Evolutionary conservation across 2,888 invertebrate species (phyloP).

Genomic region (Erebia palarica): DNA sequence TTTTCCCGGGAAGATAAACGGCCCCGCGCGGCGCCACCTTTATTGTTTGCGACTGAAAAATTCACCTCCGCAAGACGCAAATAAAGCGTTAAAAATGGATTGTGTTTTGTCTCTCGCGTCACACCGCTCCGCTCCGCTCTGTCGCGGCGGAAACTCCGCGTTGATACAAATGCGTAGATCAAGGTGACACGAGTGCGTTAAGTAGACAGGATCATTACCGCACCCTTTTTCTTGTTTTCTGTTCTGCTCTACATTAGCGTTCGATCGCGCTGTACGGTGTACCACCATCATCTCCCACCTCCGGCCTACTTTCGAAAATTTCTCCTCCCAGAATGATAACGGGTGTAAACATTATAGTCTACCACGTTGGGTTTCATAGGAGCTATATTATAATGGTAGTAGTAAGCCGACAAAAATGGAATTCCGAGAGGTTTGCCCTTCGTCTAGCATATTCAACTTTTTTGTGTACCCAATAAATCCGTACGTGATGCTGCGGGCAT

Average conservation of each 20-base stretch:
- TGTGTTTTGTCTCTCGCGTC: not conserved
- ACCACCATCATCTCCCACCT: too few relatives aligned
- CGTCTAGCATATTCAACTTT: too few relatives aligned
- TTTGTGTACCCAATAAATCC: too few relatives aligned
- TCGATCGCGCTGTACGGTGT: too few relatives aligned
- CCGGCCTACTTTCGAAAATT: too few relatives aligned
- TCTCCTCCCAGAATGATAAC: too few relatives aligned
- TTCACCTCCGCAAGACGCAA: constrained; percentile 10
- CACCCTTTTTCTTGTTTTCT: not conserved
- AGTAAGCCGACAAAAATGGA: too few relatives aligned
- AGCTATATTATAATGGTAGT: too few relatives aligned
- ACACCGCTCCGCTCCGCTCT: not conserved
- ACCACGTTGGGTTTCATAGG: too few relatives aligned
- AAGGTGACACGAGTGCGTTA: not conserved
- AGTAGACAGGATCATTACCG: not conserved
- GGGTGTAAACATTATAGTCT: too few relatives aligned
- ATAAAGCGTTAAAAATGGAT: constrained; percentile 15
- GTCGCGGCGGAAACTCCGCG: not conserved
- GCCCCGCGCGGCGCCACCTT: constrained; percentile 17
- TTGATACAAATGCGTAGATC: not conserved
- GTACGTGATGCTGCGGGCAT: not conserved
- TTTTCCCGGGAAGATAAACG: constrained; percentile 14
- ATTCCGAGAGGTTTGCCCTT: too few relatives aligned
- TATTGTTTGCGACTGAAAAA: constrained; percentile 21
- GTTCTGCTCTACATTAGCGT: too few relatives aligned